A percentile compares a stretch with the other conserved stretches of the same genome.
Conservation (phyloP, 2,797 vertebrate species). For the Gila robusta region DNA sequence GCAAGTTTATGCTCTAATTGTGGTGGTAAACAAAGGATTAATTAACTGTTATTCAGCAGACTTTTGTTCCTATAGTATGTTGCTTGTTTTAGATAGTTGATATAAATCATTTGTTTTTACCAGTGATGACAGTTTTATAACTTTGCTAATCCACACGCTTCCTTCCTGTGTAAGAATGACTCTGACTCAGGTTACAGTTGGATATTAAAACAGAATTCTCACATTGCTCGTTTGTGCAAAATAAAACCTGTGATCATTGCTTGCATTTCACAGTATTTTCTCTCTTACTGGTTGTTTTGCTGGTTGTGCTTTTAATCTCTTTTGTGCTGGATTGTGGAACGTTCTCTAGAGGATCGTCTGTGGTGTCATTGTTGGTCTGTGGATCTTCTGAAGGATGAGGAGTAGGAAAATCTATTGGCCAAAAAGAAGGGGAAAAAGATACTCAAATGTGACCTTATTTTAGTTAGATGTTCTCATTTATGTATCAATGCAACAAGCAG, state of each 20-base stretch:
- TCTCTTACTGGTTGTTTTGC: not conserved
- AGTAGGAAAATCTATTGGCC: not conserved
- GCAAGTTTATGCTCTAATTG: not conserved
- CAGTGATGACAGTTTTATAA: not conserved
- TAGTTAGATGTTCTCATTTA: not conserved
- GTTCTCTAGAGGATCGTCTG: fast-evolving
- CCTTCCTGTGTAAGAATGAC: constrained; percentile 20
- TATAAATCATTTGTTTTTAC: too few relatives aligned
- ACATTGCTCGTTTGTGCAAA: not conserved
- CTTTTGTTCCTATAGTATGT: not conserved
- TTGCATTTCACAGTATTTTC: not conserved
- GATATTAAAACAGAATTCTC: not conserved
- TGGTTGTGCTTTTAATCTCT: not conserved
- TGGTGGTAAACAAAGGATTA: not conserved
- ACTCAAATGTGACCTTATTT: not conserved
- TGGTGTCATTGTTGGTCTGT: not conserved
- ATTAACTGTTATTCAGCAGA: not conserved
- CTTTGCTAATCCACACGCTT: not conserved
- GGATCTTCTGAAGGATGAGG: not conserved
- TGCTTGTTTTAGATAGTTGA: not conserved
- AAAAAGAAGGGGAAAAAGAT: not conserved
- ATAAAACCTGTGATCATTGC: not conserved
- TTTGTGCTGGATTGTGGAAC: not conserved
- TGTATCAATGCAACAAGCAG: not conserved
- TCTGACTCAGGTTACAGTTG: not conserved